Base-by-base conservation (phyloP, 2,113 vertebrate genomes). In the Daubentonia madagascariensis region DNA sequence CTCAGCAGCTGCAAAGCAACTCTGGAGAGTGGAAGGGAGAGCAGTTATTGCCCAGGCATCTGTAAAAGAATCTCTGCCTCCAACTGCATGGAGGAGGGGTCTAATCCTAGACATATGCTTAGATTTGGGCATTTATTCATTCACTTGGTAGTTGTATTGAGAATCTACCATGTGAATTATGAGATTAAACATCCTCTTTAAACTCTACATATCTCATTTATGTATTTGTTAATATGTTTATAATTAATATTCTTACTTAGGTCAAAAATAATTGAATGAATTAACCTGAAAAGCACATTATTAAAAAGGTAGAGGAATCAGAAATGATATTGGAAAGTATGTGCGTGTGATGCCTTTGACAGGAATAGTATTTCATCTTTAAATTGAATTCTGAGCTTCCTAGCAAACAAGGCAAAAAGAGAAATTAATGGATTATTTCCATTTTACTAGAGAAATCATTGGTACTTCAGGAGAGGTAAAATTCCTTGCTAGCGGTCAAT, bases 311-410 rank as follows among this genome's bases (percentile, higher is more conserved):
- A 79, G 32, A 92, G 23, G 65, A 12, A 65, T 84, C 23, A 68
- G 40, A 91, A 87, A 75, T 52, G n/a, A 52, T 68, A 37, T 9
- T 93, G 61, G 54, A 89, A 73, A 40, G 35, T 17, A 22, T 50
- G 20, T 40, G 37, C 76, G 23, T 40, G 35, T 10, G 9, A 2
- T 43, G 10, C 40, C 54, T 54, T 91, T 85, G 40, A 23, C 52
- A 61, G 25, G 48, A 50, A 20, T n/a, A 9, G 13, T 40, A 73
- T 61, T 67, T 93, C 45, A 67, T 45, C 45, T 81, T 67, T 28
- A 76, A 68, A 43, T 89, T 54, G 65, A 88, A 70, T 72, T 91
- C 65, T 88, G 89, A 96, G 81, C 52, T 86, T 93, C 80, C 72
- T 91, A 75, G 85, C 40, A 92, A 85, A 68, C 40, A 78, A 78